Conservation (phyloP, 2,797 vertebrate species). For the Lates japonicus region DNA sequence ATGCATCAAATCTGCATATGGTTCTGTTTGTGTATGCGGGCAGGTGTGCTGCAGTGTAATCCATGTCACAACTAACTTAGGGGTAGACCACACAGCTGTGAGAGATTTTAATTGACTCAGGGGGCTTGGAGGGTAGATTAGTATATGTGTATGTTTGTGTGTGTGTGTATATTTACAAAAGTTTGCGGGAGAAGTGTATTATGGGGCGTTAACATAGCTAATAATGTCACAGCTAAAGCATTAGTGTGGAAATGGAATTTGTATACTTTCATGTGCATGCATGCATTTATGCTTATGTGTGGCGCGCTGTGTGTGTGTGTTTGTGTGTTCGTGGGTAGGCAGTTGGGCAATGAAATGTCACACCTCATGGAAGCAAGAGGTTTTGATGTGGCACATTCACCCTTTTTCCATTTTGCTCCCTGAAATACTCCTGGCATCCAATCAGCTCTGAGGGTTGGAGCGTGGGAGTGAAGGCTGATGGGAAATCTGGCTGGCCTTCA, state of each 20-base stretch:
- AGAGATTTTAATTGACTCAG: slow-evolving; percentile 70
- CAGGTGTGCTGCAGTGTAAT: slow-evolving; percentile 37
- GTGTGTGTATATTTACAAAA: slow-evolving; percentile 31
- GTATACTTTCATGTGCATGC: slow-evolving; percentile 47
- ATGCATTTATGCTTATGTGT: slow-evolving; percentile 12
- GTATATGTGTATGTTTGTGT: slow-evolving; percentile 21
- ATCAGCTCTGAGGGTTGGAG: slow-evolving; percentile 53
- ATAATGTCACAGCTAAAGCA: slow-evolving; percentile 74
- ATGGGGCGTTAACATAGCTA: slow-evolving; percentile 66
- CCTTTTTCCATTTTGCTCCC: slow-evolving; percentile 41
- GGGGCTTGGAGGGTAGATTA: slow-evolving; percentile 47
- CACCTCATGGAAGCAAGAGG: slow-evolving; percentile 47
- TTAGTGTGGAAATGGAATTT: slow-evolving; percentile 68
- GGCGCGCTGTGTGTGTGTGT: slow-evolving; percentile 6
- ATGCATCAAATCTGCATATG: slow-evolving; percentile 33
- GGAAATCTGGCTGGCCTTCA: slow-evolving; percentile 41
- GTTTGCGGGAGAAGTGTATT: slow-evolving; percentile 46
- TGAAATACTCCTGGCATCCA: slow-evolving; percentile 56
- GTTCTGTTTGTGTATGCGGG: slow-evolving; percentile 9
- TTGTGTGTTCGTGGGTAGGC: slow-evolving; percentile 13
- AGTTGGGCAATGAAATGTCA: slow-evolving; percentile 55
- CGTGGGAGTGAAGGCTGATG: slow-evolving; percentile 39
- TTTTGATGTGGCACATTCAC: slow-evolving; percentile 57
- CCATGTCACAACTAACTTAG: slow-evolving; percentile 44
- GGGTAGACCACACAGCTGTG: slow-evolving; percentile 55